Conservation (phyloP, 2,113 vertebrate species). For the Chloropsis hardwickii region DNA sequence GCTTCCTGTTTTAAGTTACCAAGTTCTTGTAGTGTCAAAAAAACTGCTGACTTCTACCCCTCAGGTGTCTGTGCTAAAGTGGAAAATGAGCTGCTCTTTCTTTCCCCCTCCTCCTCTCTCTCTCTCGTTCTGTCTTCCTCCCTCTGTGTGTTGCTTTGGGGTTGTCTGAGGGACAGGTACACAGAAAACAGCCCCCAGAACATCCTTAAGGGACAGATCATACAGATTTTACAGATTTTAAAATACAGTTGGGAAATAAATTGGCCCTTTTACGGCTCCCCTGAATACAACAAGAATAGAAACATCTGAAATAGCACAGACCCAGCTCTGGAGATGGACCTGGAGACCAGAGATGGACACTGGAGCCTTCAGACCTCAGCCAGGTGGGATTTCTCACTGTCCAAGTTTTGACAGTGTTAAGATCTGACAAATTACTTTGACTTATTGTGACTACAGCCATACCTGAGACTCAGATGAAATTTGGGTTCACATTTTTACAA, state of each 20-base stretch:
- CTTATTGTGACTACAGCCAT: not conserved
- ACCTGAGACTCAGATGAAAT: not conserved
- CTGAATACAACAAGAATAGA: not conserved
- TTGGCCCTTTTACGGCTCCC: not conserved
- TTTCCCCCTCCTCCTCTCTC: not conserved
- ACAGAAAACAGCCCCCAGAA: not conserved
- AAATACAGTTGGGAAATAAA: not conserved
- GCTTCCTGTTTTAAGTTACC: constrained; percentile 61
- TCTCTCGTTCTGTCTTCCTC: not conserved
- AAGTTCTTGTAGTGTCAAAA: not conserved
- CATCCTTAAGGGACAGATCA: not conserved
- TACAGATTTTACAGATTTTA: not conserved
- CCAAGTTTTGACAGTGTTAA: not conserved
- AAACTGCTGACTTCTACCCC: constrained; percentile 39
- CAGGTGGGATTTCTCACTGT: not conserved
- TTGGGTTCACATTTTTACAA: not conserved
- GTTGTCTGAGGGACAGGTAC: not conserved
- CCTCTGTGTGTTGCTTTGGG: not conserved
- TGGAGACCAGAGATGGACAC: not conserved
- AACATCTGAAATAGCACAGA: not conserved
- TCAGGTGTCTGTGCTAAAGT: constrained; percentile 24
- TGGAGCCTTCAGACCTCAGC: not conserved
- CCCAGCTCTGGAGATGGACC: not conserved
- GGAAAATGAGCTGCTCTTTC: constrained; percentile 15
- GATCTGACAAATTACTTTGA: not conserved